Conservation (phyloP, 1,140 invertebrate species). For the Bombus difficillimus region DNA sequence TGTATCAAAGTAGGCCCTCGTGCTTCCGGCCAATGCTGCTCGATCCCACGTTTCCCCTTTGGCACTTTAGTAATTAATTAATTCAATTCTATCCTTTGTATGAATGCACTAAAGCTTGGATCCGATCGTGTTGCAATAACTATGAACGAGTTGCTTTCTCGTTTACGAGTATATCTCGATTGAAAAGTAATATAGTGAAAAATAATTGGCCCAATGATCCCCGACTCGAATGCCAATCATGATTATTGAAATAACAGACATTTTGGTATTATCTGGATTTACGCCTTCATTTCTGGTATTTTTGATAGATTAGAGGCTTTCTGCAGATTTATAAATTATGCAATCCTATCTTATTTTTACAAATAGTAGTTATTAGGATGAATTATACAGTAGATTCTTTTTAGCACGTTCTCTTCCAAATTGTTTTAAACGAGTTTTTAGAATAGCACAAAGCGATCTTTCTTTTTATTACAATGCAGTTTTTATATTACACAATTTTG, state of each 20-base stretch:
- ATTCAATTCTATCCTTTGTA: slow-evolving; percentile 29
- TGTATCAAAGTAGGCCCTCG: slow-evolving; percentile 12
- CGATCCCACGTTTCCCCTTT: background rate
- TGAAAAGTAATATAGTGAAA: background rate
- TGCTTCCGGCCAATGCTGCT: background rate
- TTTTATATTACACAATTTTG: background rate
- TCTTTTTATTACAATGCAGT: background rate
- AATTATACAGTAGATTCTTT: background rate
- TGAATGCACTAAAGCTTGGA: background rate
- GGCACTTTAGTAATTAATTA: slow-evolving; percentile 33
- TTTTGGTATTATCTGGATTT: background rate
- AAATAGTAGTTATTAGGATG: background rate
- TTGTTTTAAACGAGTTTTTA: background rate
- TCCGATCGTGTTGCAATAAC: background rate
- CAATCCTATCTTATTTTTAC: background rate
- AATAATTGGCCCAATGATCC: background rate
- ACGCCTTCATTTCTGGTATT: background rate
- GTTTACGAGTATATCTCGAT: background rate
- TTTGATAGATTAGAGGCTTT: background rate
- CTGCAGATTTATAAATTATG: no score
- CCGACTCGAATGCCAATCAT: no score
- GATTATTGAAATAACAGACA: background rate
- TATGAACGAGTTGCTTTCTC: background rate
- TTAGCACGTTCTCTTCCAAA: background rate
- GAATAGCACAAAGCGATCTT: background rate